phyloP scores from a whole-genome alignment of 2,888 invertebrate genomes.

The Amblyjoppa proteus region DNA sequence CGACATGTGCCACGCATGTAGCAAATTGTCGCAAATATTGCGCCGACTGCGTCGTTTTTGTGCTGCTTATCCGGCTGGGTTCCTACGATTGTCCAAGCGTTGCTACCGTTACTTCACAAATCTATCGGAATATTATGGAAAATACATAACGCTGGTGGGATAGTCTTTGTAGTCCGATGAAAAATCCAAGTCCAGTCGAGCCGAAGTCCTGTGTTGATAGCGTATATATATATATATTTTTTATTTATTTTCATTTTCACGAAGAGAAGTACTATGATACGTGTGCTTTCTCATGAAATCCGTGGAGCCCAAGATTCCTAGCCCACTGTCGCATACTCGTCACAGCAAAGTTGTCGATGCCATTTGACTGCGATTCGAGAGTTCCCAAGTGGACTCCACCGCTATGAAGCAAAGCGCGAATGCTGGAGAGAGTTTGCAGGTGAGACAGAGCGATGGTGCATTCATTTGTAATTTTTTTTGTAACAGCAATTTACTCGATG shows the following conservation, averaged over 20 bases:
- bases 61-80: too few relatives aligned
- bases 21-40: too few relatives aligned
- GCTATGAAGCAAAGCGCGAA: constrained; percentile 76
- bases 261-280: not conserved
- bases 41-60: too few relatives aligned
- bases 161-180: too few relatives aligned
- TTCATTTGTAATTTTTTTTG: not conserved
- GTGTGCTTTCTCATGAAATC: not conserved
- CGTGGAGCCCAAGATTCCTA: not conserved
- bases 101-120: too few relatives aligned
- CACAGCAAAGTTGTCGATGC: not conserved
- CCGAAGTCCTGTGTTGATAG: not conserved
- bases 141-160: not conserved
- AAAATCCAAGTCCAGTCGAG: not conserved
- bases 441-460: constrained; percentile 50
- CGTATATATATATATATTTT: not conserved
- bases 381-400: constrained; percentile 64
- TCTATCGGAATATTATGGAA: not conserved
- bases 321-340: not conserved
- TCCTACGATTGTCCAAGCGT: too few relatives aligned
- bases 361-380: not conserved
- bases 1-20: too few relatives aligned
- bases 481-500: not conserved
- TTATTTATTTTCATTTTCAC: not conserved
- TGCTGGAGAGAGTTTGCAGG: constrained; percentile 73